Evolutionary conservation across 2,113 vertebrate species (phyloP).

Genomic region (Gulo gulo): DNA sequence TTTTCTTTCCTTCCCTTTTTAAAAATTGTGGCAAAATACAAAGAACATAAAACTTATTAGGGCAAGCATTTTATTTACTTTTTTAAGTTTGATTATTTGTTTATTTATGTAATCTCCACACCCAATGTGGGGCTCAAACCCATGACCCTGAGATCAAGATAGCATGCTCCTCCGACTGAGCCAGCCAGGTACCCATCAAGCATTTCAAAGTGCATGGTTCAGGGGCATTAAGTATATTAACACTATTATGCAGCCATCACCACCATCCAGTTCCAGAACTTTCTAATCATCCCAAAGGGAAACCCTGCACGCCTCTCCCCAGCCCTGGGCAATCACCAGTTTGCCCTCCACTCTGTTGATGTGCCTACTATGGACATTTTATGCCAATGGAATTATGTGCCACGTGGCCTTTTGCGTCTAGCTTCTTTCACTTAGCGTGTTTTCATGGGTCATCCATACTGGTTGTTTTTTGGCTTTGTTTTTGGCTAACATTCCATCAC

Average conservation of each 20-base stretch:
- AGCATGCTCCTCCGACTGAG: neutral
- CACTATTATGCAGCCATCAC: neutral
- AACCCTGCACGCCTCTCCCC: neutral
- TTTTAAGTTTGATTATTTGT: neutral
- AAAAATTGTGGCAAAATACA: neutral
- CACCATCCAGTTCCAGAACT: neutral
- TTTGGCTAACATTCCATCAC: constrained; percentile 15
- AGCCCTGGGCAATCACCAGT: neutral
- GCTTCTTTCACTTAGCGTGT: neutral
- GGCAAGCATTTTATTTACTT: neutral
- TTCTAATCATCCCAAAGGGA: neutral
- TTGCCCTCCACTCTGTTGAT: neutral
- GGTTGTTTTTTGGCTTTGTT: neutral
- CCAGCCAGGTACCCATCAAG: neutral
- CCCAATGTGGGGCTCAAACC: neutral
- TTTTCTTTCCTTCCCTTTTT: neutral
- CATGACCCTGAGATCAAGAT: neutral
- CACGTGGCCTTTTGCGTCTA: neutral
- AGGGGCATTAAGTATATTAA: neutral
- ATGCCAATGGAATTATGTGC: neutral
- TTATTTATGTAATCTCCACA: neutral
- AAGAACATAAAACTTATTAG: neutral
- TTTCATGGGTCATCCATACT: neutral
- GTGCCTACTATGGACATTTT: neutral
- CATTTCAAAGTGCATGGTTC: neutral